Evolutionary conservation across 2,888 invertebrate species (phyloP).

Genomic region (Agrilus cyanescens): DNA sequence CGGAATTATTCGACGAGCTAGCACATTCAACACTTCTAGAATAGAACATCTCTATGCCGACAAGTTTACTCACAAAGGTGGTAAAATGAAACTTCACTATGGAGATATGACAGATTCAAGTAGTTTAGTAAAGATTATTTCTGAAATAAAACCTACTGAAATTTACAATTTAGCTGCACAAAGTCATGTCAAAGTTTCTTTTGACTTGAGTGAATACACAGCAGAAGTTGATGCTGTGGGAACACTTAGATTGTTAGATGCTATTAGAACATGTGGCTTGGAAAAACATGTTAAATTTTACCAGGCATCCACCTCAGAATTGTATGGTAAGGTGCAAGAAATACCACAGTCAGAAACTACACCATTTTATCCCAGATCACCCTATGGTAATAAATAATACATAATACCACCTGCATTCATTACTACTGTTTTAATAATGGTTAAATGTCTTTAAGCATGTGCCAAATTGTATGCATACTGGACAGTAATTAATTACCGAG

Average conservation of each 20-base stretch:
- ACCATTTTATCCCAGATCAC: constrained; percentile 92
- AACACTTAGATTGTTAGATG: constrained; percentile 80
- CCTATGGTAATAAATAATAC: constrained; percentile 62
- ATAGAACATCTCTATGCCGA: constrained; percentile 94
- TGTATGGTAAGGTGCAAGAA: constrained; percentile 88
- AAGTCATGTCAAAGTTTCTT: constrained; percentile 98
- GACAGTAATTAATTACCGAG: constrained; percentile 92
- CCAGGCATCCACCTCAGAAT: constrained; percentile 91
- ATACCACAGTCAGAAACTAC: constrained; percentile 90
- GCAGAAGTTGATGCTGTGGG: constrained; percentile 97
- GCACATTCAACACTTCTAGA: constrained; percentile 91
- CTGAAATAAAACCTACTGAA: constrained; percentile 70
- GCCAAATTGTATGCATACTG: constrained; percentile 93
- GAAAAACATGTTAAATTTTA: constrained; percentile 76
- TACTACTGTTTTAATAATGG: background rate
- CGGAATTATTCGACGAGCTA: constrained; percentile 88
- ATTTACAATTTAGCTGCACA: constrained; percentile 98
- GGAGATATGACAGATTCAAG: constrained; percentile 98
- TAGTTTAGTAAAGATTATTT: constrained; percentile 78
- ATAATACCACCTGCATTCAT: no score
- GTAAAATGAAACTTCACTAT: constrained; percentile 88
- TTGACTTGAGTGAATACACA: constrained; percentile 97
- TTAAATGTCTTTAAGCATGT: constrained; percentile 55
- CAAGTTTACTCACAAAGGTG: constrained; percentile 77
- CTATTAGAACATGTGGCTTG: constrained; percentile 78